Percentiles rank a stretch among this genome's conserved stretches.
These are phyloP conservation scores for Drosophila leontia DNA, from an alignment of 1,140 invertebrate genomes.

Conservation along the genomic window DNA sequence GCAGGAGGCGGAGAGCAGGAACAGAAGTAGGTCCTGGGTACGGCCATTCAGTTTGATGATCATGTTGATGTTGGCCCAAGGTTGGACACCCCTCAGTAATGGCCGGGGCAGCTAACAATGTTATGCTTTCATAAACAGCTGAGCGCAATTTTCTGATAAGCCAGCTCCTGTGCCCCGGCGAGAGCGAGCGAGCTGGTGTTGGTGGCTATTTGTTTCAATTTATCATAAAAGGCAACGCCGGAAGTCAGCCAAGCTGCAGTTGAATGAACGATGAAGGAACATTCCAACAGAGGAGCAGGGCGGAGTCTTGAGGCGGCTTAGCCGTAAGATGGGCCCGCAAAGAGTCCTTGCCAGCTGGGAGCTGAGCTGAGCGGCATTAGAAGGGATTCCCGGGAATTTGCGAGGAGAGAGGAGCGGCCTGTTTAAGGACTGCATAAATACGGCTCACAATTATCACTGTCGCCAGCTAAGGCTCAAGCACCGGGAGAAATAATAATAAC, in stretches of 20 bases:
- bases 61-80: slow-evolving; percentile 74
- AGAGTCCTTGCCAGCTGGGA: slow-evolving; percentile 64
- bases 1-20: slow-evolving; percentile 9
- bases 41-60: slow-evolving; percentile 74
- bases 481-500: not conserved
- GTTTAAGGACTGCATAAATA: slow-evolving; percentile 59
- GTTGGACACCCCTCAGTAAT: slow-evolving; percentile 35
- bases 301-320: slow-evolving; percentile 66
- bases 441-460: slow-evolving; percentile 70
- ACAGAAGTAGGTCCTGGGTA: slow-evolving; percentile 14
- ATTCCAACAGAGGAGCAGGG: not conserved
- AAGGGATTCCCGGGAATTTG: slow-evolving; percentile 55
- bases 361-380: slow-evolving; percentile 54
- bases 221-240: slow-evolving; percentile 82
- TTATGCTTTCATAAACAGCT: slow-evolving; percentile 83
- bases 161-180: slow-evolving; percentile 53
- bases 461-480: slow-evolving; percentile 6
- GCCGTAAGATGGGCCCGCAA: slow-evolving; percentile 49
- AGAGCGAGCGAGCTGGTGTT: slow-evolving; percentile 23
- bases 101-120: slow-evolving; percentile 70
- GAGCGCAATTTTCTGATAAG: slow-evolving; percentile 83
- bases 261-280: slow-evolving; percentile 71
- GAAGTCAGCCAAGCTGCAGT: slow-evolving; percentile 79
- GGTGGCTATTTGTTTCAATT: slow-evolving; percentile 82
- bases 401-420: slow-evolving; percentile 6